Conservation (phyloP, 2,888 invertebrate genomes). For the Oxyteleia sp. region DNA sequence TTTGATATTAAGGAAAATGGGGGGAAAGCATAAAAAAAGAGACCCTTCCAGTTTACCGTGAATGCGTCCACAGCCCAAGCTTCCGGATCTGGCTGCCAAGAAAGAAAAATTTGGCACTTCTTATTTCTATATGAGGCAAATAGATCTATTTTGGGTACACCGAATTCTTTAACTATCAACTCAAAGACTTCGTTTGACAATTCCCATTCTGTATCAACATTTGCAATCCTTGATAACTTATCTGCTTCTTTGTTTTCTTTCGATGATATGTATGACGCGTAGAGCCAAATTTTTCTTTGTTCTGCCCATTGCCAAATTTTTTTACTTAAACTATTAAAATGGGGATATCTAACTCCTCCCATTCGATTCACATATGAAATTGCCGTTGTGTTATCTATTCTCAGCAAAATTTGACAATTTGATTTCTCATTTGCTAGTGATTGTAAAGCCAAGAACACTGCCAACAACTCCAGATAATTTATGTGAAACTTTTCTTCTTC, state of each 20-base stretch:
- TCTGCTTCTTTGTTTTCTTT: conserved; percentile 72
- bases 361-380: too few species aligned
- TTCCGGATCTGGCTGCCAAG: conserved; percentile 70
- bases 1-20: conserved; percentile 51
- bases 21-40: conserved; percentile 74
- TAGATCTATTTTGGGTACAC: conserved; percentile 66
- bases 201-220: conserved; percentile 73
- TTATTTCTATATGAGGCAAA: conserved; percentile 74
- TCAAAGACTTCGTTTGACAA: conserved; percentile 55
- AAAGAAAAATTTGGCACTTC: conserved; percentile 72
- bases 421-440: too few species aligned
- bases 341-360: too few species aligned
- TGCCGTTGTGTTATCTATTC: too few species aligned
- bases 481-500: conserved; percentile 29
- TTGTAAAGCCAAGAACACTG: too few species aligned
- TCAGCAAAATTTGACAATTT: too few species aligned
- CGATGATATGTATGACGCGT: conserved; percentile 71
- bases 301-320: too few species aligned
- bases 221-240: conserved; percentile 67
- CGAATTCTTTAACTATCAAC: conserved; percentile 55
- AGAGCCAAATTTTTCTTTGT: conserved; percentile 70
- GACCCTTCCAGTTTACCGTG: conserved; percentile 68
- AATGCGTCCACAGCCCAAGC: conserved; percentile 71
- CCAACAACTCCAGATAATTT: conserved; percentile 22
- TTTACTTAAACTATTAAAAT: too few species aligned